A percentile compares a stretch with the other conserved stretches of the same genome.
Evolutionary conservation across 2,888 invertebrate species (phyloP).

Genomic region (Oegoconia quadripuncta): DNA sequence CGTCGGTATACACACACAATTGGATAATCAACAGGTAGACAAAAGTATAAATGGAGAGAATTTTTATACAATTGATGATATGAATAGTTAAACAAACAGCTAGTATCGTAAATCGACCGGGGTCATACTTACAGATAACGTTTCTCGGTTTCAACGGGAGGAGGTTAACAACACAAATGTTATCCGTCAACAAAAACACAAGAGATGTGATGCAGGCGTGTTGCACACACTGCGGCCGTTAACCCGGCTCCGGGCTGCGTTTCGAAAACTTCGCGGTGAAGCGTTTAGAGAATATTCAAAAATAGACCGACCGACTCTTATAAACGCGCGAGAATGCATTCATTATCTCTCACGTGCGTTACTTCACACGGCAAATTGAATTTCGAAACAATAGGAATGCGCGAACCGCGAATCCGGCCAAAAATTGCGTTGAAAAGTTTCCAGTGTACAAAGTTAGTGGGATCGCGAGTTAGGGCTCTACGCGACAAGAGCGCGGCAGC

Average conservation of each 20-base stretch:
- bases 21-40: slow-evolving; percentile 42
- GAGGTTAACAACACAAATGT: slow-evolving; percentile 66
- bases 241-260: slow-evolving; percentile 71
- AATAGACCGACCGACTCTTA: slow-evolving; percentile 67
- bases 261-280: slow-evolving; percentile 74
- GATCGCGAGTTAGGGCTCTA: slow-evolving; percentile 63
- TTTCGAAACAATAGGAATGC: slow-evolving; percentile 42
- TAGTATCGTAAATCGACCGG: slow-evolving; percentile 67
- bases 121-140: slow-evolving; percentile 78
- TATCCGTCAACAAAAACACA: slow-evolving; percentile 76
- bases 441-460: slow-evolving; percentile 73
- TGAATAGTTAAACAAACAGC: slow-evolving; percentile 45
- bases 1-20: slow-evolving; percentile 13
- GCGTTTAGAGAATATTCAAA: slow-evolving; percentile 77
- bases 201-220: slow-evolving; percentile 66
- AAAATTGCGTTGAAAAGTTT: slow-evolving; percentile 72
- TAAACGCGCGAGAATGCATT: slow-evolving; percentile 54
- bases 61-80: neutral
- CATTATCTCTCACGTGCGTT: slow-evolving; percentile 42
- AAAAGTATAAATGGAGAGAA: slow-evolving; percentile 13
- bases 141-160: slow-evolving; percentile 52
- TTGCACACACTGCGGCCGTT: slow-evolving; percentile 73
- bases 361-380: slow-evolving; percentile 41
- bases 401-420: slow-evolving; percentile 44
- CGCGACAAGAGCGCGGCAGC: slow-evolving; percentile 60